Evolutionary conservation across 2,797 vertebrate species (phyloP).

Genomic region (Cephalopachus bancanus): DNA sequence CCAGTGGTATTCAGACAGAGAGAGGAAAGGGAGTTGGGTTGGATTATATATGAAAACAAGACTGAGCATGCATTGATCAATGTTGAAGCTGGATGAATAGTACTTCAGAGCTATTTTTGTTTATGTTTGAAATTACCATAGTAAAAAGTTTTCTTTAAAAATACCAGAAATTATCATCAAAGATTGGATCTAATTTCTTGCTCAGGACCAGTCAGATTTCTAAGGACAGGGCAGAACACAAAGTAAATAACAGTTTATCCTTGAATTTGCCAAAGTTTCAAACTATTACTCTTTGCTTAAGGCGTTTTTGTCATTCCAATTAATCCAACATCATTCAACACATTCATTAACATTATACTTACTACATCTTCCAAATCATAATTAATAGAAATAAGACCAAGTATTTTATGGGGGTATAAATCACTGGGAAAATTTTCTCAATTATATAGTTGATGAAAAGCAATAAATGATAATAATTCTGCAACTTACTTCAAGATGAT

Average conservation of each 20-base stretch:
- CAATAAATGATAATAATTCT: conserved; percentile 82
- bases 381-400: conserved; percentile 82
- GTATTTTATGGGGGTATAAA: conserved; percentile 79
- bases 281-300: conserved; percentile 77
- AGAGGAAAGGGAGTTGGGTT: conserved; percentile 4
- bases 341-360: conserved; percentile 81
- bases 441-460: conserved; percentile 83
- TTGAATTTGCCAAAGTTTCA: conserved; percentile 62
- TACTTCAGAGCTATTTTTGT: not conserved
- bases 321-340: conserved; percentile 83
- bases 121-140: conserved; percentile 39
- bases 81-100: not conserved
- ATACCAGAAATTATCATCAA: conserved; percentile 19
- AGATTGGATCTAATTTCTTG: conserved; percentile 22
- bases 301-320: conserved; percentile 81
- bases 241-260: conserved; percentile 70
- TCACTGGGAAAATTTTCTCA: conserved; percentile 78
- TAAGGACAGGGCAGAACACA: conserved; percentile 53
- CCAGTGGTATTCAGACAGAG: not conserved
- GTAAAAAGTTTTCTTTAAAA: not conserved
- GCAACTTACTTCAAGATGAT: conserved; percentile 76
- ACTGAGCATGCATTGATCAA: conserved; percentile 7
- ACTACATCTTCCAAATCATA: conserved; percentile 81
- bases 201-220: conserved; percentile 34
- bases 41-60: conserved; percentile 59